Evolutionary conservation across 2,888 invertebrate species (phyloP).

Genomic region (Isoperla grammatica): DNA sequence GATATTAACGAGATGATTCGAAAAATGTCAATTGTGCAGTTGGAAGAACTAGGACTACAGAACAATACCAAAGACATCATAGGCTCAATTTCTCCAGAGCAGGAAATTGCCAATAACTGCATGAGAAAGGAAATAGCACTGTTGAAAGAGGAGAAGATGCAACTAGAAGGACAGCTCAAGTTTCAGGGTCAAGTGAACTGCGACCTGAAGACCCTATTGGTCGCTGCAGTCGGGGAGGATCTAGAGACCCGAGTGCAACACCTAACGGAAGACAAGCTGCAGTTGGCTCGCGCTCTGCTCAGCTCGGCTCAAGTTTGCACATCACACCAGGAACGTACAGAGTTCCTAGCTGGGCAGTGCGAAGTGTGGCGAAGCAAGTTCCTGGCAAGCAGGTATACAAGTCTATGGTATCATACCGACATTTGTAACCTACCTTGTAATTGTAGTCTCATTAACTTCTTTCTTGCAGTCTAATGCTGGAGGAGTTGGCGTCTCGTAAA

Average conservation of each 20-base stretch:
- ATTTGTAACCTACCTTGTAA: background rate
- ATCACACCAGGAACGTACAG: constrained; percentile 88
- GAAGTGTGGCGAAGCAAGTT: constrained; percentile 98
- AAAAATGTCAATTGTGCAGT: constrained; percentile 65
- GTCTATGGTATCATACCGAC: background rate
- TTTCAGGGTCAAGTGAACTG: constrained; percentile 86
- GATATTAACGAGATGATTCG: constrained; percentile 50
- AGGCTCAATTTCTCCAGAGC: too few species aligned
- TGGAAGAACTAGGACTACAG: constrained; percentile 51
- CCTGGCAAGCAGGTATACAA: constrained; percentile 76
- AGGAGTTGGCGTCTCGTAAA: constrained; percentile 85
- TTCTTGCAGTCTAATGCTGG: constrained; percentile 75
- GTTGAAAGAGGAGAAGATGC: constrained; percentile 61
- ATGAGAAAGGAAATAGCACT: constrained; percentile 58
- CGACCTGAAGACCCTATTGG: constrained; percentile 85
- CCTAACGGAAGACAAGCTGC: constrained; percentile 86
- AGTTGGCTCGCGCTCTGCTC: constrained; percentile 76
- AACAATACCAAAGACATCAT: constrained; percentile 44
- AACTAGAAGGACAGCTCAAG: constrained; percentile 73
- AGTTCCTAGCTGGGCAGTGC: constrained; percentile 88
- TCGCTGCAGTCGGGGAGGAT: constrained; percentile 94
- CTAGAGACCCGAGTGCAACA: constrained; percentile 83
- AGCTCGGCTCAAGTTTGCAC: constrained; percentile 81
- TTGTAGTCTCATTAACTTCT: background rate
- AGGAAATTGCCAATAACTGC: too few species aligned